phyloP scores from a whole-genome alignment of 2,888 invertebrate genomes.

The Eristalis tenax region DNA sequence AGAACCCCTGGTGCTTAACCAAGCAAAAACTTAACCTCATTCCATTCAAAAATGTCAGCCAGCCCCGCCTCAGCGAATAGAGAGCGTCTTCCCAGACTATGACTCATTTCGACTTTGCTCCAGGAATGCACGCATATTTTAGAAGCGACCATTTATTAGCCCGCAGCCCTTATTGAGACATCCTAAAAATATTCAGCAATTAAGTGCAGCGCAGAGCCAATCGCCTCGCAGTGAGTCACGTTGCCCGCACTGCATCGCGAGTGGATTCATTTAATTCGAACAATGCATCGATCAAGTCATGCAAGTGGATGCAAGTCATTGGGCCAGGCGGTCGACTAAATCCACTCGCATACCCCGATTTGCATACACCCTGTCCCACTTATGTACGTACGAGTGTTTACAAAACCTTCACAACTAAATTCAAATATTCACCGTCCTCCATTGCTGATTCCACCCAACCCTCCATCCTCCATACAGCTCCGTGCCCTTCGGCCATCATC shows the following conservation, averaged over 20 bases:
- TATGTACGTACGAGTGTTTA: slow-evolving; percentile 36
- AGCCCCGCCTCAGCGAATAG: too few species aligned
- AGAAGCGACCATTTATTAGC: not conserved
- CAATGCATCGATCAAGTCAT: slow-evolving; percentile 6
- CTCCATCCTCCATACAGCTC: not conserved
- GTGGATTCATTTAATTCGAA: not conserved
- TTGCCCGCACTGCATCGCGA: not conserved
- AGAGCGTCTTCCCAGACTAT: too few species aligned
- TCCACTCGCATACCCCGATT: slow-evolving; percentile 26
- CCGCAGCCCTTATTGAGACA: not conserved
- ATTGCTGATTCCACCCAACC: slow-evolving; percentile 3
- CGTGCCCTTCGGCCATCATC: slow-evolving; percentile 32
- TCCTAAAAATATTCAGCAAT: not conserved
- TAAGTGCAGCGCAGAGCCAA: not conserved
- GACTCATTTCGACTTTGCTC: too few species aligned
- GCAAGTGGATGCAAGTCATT: slow-evolving; percentile 26
- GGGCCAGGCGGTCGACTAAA: slow-evolving; percentile 27
- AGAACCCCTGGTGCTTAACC: too few species aligned
- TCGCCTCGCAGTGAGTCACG: not conserved
- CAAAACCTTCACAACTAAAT: slow-evolving; percentile 10
- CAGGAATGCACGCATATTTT: not conserved
- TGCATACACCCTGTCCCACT: slow-evolving; percentile 60
- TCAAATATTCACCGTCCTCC: slow-evolving; percentile 27
- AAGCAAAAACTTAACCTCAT: too few species aligned
- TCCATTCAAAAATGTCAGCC: too few species aligned